Evolutionary conservation across 2,888 invertebrate genomes (phyloP).

Genomic region (Dysmachus trigonus): DNA sequence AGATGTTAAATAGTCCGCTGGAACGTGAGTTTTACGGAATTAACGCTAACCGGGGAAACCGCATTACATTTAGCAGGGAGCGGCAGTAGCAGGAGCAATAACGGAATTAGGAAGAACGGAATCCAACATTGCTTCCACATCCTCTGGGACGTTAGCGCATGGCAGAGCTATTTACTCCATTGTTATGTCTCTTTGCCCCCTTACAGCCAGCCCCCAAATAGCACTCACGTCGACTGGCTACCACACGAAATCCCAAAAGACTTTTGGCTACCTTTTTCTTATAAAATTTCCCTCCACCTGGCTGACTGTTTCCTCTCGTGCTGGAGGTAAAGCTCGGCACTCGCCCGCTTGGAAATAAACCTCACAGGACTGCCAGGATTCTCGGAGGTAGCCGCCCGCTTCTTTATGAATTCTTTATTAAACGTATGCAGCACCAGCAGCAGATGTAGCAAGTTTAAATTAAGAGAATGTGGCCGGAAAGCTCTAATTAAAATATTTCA

Average conservation of each 20-base stretch:
- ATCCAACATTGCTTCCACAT: constrained; percentile 4
- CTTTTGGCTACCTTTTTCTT: constrained; percentile 15
- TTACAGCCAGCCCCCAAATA: not conserved
- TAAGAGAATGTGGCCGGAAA: constrained; percentile 41
- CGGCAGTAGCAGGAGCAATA: not conserved
- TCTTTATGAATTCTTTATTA: constrained; percentile 42
- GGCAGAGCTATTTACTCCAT: not conserved
- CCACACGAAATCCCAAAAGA: constrained; percentile 9
- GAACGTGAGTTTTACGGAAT: constrained; percentile 27
- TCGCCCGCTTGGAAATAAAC: not conserved
- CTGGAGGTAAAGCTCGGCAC: not conserved
- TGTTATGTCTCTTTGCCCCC: not conserved
- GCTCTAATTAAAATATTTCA: constrained; percentile 42
- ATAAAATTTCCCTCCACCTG: not conserved
- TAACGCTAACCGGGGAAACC: constrained; percentile 34
- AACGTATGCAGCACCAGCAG: constrained; percentile 27
- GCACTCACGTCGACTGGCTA: not conserved
- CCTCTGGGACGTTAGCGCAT: not conserved
- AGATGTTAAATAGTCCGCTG: constrained; percentile 22
- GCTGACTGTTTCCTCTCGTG: not conserved
- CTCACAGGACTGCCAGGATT: not conserved
- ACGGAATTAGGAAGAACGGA: not conserved
- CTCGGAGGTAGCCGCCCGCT: not conserved
- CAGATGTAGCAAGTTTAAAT: constrained; percentile 24
- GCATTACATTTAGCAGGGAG: constrained; percentile 28